These are phyloP conservation scores for Hylyphantes graminicola DNA, from an alignment of 1,140 invertebrate species.

Conservation along the genomic window DNA sequence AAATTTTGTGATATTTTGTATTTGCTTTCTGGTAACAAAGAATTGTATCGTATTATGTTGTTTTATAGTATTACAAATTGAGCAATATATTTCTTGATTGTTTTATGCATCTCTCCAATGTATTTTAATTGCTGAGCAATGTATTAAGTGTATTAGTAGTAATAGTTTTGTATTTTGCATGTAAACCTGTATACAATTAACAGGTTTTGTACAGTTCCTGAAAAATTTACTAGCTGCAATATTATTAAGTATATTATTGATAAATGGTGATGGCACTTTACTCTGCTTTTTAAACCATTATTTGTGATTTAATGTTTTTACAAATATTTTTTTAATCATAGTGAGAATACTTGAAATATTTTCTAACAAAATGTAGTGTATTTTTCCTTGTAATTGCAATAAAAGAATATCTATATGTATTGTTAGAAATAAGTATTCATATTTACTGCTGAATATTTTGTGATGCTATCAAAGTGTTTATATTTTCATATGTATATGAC, in stretches of 20 bases:
- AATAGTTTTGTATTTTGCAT: constrained; percentile 3
- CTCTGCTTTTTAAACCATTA: too few relatives aligned
- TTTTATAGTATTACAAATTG: neutral
- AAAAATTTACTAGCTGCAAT: constrained; percentile 19
- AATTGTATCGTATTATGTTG: constrained; percentile 1
- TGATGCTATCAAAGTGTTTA: too few relatives aligned
- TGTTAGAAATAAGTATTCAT: too few relatives aligned
- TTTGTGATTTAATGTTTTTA: neutral
- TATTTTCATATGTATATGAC: too few relatives aligned
- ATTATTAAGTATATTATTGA: neutral
- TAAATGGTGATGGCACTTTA: too few relatives aligned
- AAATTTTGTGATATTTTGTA: constrained; percentile 28
- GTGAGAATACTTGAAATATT: neutral
- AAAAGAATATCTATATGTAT: too few relatives aligned
- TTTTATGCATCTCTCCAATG: neutral
- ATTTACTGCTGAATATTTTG: too few relatives aligned
- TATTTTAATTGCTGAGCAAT: constrained; percentile 32
- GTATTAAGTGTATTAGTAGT: neutral
- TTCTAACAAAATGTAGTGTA: neutral
- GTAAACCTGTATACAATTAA: constrained; percentile 1
- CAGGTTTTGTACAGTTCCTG: constrained; percentile 30
- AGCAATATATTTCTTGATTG: constrained; percentile 6
- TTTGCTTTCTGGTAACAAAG: constrained; percentile 6
- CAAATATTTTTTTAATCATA: neutral
- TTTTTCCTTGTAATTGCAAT: neutral